Percentiles rank a stretch among this genome's conserved stretches.
Conservation (phyloP, 2,113 vertebrate genomes). For the Aplodontia rufa region DNA sequence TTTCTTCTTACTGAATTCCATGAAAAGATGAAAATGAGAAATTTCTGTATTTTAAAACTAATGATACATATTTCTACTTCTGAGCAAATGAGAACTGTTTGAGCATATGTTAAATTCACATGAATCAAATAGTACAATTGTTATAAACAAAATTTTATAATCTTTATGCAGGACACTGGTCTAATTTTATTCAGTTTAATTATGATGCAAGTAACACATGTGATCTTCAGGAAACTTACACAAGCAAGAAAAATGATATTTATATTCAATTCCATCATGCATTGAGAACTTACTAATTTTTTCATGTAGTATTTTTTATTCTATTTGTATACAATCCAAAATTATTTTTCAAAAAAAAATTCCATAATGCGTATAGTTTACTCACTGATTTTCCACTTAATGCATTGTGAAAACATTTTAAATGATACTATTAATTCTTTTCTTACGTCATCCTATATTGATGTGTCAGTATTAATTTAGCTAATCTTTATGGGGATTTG, state of each 20-base stretch:
- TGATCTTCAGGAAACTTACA: neutral
- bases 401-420: neutral
- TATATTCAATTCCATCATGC: neutral
- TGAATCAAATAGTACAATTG: neutral
- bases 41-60: neutral
- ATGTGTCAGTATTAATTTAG: neutral
- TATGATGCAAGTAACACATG: neutral
- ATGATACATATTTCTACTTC: neutral
- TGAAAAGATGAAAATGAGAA: slow-evolving; percentile 28
- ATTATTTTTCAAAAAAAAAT: slow-evolving; percentile 9
- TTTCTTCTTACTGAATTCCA: neutral
- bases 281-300: neutral
- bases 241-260: neutral
- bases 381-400: neutral
- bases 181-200: neutral
- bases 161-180: neutral
- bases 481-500: neutral
- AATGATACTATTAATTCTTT: neutral
- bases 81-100: slow-evolving; percentile 2
- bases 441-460: neutral
- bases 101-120: neutral
- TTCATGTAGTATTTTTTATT: neutral
- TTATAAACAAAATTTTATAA: neutral
- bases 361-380: neutral
- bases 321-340: neutral